Base-by-base conservation (phyloP, 1,140 invertebrate species). In the Campodea augens region DNA sequence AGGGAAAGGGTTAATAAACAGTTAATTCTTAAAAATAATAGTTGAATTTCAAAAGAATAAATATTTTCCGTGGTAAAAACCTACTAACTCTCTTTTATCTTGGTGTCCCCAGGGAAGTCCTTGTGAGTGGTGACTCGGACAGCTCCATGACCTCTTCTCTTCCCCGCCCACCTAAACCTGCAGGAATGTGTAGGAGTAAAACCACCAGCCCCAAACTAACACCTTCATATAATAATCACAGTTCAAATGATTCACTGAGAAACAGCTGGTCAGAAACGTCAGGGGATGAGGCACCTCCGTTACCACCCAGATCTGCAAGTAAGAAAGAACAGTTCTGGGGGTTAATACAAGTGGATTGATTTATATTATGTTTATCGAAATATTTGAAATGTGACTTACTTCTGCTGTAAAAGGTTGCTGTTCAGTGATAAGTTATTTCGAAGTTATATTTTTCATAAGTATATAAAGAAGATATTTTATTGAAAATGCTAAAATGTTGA, bases 271-370 rank as follows among this genome's bases (percentile, higher is more conserved):
- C 70, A 25, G 72, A 74, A 49, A 60, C 64, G 38, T 46, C 41
- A 23, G 39, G 43, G 2, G 71, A 72, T 44, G 67, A 70, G 47
- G 72, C 72, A 0, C 72, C 73, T 3, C 73, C 73, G 0, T 52
- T 75, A 44, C 73, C 73, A 22, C 72, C 72, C 0, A 59, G 73
- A 55, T 70, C 71, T 43, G 69, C 67, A 54, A 70, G 68, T 72
- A 62, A 61, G 66, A 65, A 29, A 2, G 25, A 12, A 22, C n/a
- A 45, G 12, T 37, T 45, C n/a, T 13, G 22, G 4, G 15, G 4
- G 3, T 2, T 20, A 43, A 25, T 37, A 25, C 24, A 29, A 43
- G 20, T 10, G 3, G 36, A 37, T 19, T 7, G 46, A 18, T 59
- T 60, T 38, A 44, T 57, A 18, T 4, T 23, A 29, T 43, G 29